Evolutionary conservation across 2,113 vertebrate genomes (phyloP), one percentile per base, ranked within the genome.

Genomic region (Phainopepla nitens): DNA sequence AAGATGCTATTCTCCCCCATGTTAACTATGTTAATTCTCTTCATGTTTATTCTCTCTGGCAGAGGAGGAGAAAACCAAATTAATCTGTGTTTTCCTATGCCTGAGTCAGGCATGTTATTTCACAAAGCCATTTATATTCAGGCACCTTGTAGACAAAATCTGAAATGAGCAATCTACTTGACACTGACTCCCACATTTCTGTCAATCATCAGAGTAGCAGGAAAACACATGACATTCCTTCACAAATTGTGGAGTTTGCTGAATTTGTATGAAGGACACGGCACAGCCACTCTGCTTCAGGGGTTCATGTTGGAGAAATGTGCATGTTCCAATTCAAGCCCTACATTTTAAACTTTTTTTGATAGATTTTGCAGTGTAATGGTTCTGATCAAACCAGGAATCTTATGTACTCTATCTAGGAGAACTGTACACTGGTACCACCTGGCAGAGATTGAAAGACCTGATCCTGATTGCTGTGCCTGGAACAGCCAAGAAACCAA

Each of bases 181-280:
- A 47, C 41, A 27, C 22, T 56, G 77, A 69, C 41, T 73, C 58
- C 45, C 31, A 57, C 13, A 5, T 69, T 87, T 65, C n/a, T 76
- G 69, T 70, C 58, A 57, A 0, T 80, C 10, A 4, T 47, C 10
- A 11, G 45, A 83, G 24, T 35, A 65, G 41, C n/a, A 49, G 36
- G 13, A 44, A 64, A 68, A 54, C 0, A 1, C 13, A 25, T 21
- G 33, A 11, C 11, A 29, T 83, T 83, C 44, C 44, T 42, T 72
- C 21, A 53, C 15, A 45, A 65, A 61, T 24, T 2, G 1, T 47
- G 47, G n/a, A 50, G 10, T 81, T 76, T 56, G 27, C 62, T 44
- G 76, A 56, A 58, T 79, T 62, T 77, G 11, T 4, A 0, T 64
- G 53, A 86, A 70, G 5, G 19, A 28, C 28, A 13, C 0, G 0